phyloP scores from a whole-genome alignment of 2,888 invertebrate genomes.

The Lucinisca nassula region DNA sequence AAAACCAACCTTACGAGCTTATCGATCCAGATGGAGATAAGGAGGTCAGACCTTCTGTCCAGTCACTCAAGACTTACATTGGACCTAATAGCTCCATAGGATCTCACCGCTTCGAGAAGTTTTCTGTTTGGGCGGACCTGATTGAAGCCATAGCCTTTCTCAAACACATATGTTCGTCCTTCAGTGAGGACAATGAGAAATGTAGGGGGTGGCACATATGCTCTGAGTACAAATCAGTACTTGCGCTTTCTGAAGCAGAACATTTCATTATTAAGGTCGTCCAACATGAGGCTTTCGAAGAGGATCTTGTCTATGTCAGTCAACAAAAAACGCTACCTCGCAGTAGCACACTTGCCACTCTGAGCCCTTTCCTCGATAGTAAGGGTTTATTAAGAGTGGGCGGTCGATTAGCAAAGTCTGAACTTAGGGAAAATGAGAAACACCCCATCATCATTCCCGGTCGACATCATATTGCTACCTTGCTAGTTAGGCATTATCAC shows the following conservation, averaged over 20 bases:
- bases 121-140: slow-evolving; percentile 19
- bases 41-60: neutral
- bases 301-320: neutral
- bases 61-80: neutral
- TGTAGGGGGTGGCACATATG: neutral
- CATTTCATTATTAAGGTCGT: slow-evolving; percentile 20
- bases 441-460: slow-evolving; percentile 51
- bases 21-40: neutral
- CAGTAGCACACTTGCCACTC: slow-evolving; percentile 18
- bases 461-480: slow-evolving; percentile 35
- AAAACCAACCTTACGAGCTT: neutral
- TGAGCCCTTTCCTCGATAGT: slow-evolving; percentile 29
- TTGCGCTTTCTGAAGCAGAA: neutral
- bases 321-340: neutral
- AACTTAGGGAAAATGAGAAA: neutral
- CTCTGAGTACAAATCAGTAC: neutral
- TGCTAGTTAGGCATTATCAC: slow-evolving; percentile 38
- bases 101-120: slow-evolving; percentile 15
- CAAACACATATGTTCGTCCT: neutral
- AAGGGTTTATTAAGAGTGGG: slow-evolving; percentile 46
- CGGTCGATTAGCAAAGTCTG: slow-evolving; percentile 20
- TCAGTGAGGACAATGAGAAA: neutral
- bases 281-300: slow-evolving; percentile 18
- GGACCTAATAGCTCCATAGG: neutral
- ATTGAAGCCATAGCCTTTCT: slow-evolving; percentile 7